A percentile compares a stretch with the other conserved stretches of the same genome.
phyloP scores from a whole-genome alignment of 2,888 invertebrate genomes.

The Epistrophe grossulariae region DNA sequence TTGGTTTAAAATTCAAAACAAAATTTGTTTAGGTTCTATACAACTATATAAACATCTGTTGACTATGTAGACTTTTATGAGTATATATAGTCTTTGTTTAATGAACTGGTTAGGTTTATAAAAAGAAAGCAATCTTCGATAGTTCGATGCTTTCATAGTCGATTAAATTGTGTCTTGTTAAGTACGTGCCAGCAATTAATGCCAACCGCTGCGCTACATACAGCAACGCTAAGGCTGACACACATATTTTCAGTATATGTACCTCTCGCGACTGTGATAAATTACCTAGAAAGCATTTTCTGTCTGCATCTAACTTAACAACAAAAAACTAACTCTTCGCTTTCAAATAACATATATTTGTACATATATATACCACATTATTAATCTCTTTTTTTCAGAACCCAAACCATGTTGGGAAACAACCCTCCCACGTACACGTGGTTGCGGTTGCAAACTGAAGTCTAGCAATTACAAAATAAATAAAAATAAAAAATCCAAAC shows the following conservation, averaged over 20 bases:
- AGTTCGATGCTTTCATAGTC: not conserved
- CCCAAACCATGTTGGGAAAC: constrained; percentile 48
- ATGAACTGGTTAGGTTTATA: not conserved
- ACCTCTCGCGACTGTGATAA: constrained; percentile 6
- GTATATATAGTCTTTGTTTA: not conserved
- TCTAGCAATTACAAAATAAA: constrained; percentile 43
- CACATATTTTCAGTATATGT: constrained; percentile 42
- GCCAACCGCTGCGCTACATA: not conserved
- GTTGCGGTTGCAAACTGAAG: constrained; percentile 49
- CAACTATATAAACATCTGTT: not conserved
- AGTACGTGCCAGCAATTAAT: constrained; percentile 31
- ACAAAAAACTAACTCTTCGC: not conserved
- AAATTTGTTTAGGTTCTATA: too few relatives aligned
- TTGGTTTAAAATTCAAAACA: not conserved
- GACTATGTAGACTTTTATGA: not conserved
- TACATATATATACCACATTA: not conserved
- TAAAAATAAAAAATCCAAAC: constrained; percentile 17
- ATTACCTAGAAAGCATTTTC: constrained; percentile 24
- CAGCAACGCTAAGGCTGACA: constrained; percentile 2
- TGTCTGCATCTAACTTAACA: constrained; percentile 7
- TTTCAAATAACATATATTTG: constrained; percentile 16
- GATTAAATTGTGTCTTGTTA: constrained; percentile 19
- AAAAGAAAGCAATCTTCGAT: constrained; percentile 12
- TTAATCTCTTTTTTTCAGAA: constrained; percentile 42
- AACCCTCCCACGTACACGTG: constrained; percentile 67